Base-by-base conservation (phyloP, 2,113 vertebrate genomes). In the Chloroceryle aenea region DNA sequence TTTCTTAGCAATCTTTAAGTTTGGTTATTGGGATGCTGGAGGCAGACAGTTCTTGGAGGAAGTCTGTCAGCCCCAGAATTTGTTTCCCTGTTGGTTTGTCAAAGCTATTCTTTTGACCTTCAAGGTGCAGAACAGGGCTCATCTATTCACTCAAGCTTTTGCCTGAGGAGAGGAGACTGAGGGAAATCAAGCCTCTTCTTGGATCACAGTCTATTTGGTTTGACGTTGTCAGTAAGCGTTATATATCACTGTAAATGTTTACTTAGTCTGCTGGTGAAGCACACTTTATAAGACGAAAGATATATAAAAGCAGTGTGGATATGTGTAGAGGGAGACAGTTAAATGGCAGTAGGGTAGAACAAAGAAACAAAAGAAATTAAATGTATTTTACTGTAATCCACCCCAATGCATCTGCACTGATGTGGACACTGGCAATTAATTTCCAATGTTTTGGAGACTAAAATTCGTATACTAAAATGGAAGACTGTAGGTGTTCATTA, bases 201-300 rank as follows among this genome's bases (percentile, higher is more conserved):
- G 84, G 94, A 96, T 97, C 67, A 84, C 82, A 94, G 90, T 94
- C 86, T 96, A 97, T 97, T 96, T 94, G 97, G 93, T 93, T 97
- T 97, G 97, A 97, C 96, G 43, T 87, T 97, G 97, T 97, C 97
- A 97, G 96, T 88, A 97, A 96, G 93, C 55, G 27, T 97, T 97
- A 97, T 87, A 75, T 91, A 91, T 97, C 78, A 85, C 91, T 93
- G 86, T 63, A 97, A 94, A 96, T 96, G 90, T 96, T 97, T 97
- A 64, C 94, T 93, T 90, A 96, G 93, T 78, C 87, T 91, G 77
- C 87, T 93, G 81, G 93, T 86, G 87, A 72, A 72, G 93, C 87
- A 87, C 85, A n/a, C 76, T 88, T 93, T 88, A 55, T 93, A 93
- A 89, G 69, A 85, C 69, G 93, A 80, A 85, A 72, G 79, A 79